phyloP scores from a whole-genome alignment of 53 echinoderm and acorn worm genomes.

The Pentamera pediparva region DNA sequence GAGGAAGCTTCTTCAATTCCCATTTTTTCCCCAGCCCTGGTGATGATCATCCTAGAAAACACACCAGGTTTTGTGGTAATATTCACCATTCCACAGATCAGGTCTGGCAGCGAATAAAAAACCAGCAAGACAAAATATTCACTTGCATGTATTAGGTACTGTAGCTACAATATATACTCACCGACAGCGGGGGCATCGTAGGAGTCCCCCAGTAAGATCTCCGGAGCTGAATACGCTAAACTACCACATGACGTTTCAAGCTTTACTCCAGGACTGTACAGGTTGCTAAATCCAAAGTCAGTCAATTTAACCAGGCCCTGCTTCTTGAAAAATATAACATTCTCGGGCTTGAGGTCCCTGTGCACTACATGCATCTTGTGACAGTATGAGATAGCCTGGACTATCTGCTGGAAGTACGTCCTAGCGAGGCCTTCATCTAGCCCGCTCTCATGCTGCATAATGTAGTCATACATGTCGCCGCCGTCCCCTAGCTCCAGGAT shows the following conservation, averaged over 20 bases:
- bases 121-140: not conserved
- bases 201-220: slow-evolving; percentile 92
- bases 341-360: slow-evolving; percentile 94
- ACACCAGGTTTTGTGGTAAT: not conserved
- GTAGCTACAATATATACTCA: slow-evolving; percentile 49
- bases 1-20: too few relatives aligned
- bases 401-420: slow-evolving; percentile 91
- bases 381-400: slow-evolving; percentile 92
- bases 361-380: slow-evolving; percentile 96
- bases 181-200: slow-evolving; percentile 99
- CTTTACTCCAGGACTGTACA: slow-evolving; percentile 83
- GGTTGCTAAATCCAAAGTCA: slow-evolving; percentile 97
- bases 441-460: slow-evolving; percentile 97
- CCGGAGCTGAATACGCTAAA: slow-evolving; percentile 96
- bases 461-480: slow-evolving; percentile 99
- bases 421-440: slow-evolving; percentile 81
- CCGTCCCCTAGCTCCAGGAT: slow-evolving; percentile 97
- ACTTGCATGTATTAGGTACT: not conserved
- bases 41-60: too few relatives aligned
- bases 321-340: slow-evolving; percentile 96
- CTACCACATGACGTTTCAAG: slow-evolving; percentile 96
- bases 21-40: too few relatives aligned
- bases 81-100: not conserved
- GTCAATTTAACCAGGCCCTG: slow-evolving; percentile 94
- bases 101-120: not conserved